These are phyloP conservation scores for Parapristionchus giblindavisi DNA, from an alignment of 2,888 invertebrate species.

Conservation along the genomic window DNA sequence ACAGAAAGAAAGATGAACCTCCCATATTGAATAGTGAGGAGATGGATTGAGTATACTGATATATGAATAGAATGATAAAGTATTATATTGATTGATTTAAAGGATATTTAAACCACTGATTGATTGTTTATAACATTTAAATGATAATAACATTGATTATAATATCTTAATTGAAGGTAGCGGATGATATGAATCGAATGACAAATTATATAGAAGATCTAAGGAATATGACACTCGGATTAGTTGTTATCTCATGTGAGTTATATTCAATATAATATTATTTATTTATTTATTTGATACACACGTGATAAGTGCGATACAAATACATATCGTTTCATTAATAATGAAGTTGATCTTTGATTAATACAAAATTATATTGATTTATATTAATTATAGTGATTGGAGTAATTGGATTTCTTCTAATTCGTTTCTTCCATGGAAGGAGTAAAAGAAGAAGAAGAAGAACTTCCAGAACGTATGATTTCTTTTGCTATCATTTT, in stretches of 20 bases:
- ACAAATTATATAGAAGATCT: conserved; percentile 64
- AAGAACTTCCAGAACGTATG: too few relatives aligned
- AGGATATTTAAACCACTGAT: neutral
- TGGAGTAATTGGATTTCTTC: too few relatives aligned
- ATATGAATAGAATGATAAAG: too few relatives aligned
- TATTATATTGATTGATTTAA: neutral
- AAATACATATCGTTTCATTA: too few relatives aligned
- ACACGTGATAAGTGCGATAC: too few relatives aligned
- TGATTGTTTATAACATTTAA: neutral
- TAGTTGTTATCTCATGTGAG: conserved; percentile 48
- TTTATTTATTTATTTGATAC: neutral
- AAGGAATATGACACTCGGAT: conserved; percentile 58
- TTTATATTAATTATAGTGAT: too few relatives aligned
- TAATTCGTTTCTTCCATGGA: too few relatives aligned
- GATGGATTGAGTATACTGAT: neutral
- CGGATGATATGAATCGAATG: conserved; percentile 68
- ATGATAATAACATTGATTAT: neutral
- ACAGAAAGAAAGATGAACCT: neutral
- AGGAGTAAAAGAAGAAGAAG: too few relatives aligned
- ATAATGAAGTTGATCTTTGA: too few relatives aligned
- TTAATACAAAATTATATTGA: too few relatives aligned
- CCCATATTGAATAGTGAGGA: neutral
- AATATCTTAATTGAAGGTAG: conserved; percentile 52
- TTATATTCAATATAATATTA: neutral
- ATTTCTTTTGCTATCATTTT: too few relatives aligned